phyloP scores from a whole-genome alignment of 2,797 vertebrate genomes.

The Enteromius radiatus region DNA sequence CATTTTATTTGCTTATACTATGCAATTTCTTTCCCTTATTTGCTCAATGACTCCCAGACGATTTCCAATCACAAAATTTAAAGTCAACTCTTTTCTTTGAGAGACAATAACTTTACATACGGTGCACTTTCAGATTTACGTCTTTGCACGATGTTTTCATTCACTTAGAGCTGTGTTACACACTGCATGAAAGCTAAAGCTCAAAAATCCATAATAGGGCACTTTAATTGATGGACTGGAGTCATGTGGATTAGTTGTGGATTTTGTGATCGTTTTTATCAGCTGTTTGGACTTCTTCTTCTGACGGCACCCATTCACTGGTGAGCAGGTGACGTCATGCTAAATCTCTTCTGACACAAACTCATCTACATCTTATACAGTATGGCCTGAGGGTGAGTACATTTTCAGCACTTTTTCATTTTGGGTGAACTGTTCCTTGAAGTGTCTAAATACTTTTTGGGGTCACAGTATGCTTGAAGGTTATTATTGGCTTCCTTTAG shows the following conservation, averaged over 20 bases:
- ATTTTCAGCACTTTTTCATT: neutral
- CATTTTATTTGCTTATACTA: too few relatives aligned
- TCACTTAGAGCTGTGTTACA: too few relatives aligned
- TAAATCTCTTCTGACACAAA: neutral
- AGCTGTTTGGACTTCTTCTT: neutral
- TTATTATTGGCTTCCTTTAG: neutral
- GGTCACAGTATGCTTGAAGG: constrained; percentile 16
- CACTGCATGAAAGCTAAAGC: too few relatives aligned
- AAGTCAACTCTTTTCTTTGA: too few relatives aligned
- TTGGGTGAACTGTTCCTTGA: neutral
- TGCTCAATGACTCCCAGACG: too few relatives aligned
- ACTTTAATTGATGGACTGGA: neutral
- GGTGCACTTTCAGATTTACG: too few relatives aligned
- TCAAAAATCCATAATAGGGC: too few relatives aligned
- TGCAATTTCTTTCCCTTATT: too few relatives aligned
- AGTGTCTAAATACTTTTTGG: neutral
- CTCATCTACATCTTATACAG: neutral
- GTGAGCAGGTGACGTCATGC: neutral
- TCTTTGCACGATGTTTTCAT: too few relatives aligned
- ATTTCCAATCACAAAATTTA: too few relatives aligned
- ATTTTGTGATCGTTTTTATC: neutral
- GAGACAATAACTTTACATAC: too few relatives aligned
- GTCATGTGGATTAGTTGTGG: neutral
- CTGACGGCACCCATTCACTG: neutral
- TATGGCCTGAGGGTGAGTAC: neutral